These are phyloP conservation scores for Lycopodina hypogea DNA, from an alignment of 37 sponge, comb jelly and placozoan genomes.

Conservation along the genomic window DNA sequence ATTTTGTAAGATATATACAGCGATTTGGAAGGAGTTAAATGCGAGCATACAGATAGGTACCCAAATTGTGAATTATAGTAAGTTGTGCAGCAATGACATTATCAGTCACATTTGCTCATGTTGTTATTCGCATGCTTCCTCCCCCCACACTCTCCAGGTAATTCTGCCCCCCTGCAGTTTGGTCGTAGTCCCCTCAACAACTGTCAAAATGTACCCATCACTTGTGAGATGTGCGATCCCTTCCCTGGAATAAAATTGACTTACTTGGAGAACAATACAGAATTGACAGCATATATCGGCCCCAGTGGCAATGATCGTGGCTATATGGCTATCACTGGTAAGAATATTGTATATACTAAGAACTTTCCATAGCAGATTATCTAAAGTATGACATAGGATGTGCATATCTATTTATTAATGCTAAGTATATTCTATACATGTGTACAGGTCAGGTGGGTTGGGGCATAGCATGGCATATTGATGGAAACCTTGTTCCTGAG, in stretches of 20 bases:
- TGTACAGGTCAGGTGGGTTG: not conserved
- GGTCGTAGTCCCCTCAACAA: constrained; percentile 8
- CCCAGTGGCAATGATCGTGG: constrained; percentile 51
- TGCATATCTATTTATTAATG: not conserved
- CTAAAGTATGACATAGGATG: not conserved
- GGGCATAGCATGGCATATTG: too few relatives aligned
- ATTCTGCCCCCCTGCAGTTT: constrained; percentile 16
- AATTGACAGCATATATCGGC: constrained; percentile 50
- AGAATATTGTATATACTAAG: not conserved
- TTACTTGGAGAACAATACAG: not conserved
- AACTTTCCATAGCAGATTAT: too few relatives aligned
- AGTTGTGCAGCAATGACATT: too few relatives aligned
- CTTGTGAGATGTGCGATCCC: not conserved
- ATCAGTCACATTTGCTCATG: too few relatives aligned
- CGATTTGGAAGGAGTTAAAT: too few relatives aligned
- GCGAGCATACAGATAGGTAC: too few relatives aligned
- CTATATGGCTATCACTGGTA: constrained; percentile 64
- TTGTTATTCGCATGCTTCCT: too few relatives aligned
- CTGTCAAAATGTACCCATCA: not conserved
- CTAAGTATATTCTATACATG: not conserved
- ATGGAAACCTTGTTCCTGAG: too few relatives aligned
- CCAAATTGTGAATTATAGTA: too few relatives aligned
- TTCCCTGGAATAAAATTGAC: not conserved
- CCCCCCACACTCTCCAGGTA: not conserved
- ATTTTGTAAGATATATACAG: too few relatives aligned